Conservation (phyloP, 2,113 vertebrate species). For the Oenanthe melanoleuca region DNA sequence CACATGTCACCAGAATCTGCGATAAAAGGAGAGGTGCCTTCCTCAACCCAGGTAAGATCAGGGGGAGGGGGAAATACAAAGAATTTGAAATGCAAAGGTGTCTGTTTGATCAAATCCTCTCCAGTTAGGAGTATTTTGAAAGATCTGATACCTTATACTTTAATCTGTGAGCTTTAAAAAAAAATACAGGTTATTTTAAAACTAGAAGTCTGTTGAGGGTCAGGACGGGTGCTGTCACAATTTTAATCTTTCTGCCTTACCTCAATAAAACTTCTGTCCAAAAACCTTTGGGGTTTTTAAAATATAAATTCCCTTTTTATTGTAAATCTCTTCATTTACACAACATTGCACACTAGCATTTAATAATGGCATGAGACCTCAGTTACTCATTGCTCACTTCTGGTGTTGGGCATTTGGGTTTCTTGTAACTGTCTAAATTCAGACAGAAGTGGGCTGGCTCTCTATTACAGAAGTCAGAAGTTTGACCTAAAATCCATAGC, state of each 20-base stretch:
- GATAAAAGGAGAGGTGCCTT: slow-evolving; percentile 69
- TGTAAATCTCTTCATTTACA: not conserved
- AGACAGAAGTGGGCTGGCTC: not conserved
- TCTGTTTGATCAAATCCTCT: not conserved
- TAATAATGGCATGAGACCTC: not conserved
- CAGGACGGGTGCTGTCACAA: not conserved
- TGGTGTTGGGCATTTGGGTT: not conserved
- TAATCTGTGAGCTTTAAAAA: not conserved
- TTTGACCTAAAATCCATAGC: not conserved
- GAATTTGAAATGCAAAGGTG: not conserved
- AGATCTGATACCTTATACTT: not conserved
- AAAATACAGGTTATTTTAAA: not conserved
- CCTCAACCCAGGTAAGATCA: slow-evolving; percentile 75
- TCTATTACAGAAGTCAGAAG: not conserved
- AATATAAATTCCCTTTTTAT: not conserved
- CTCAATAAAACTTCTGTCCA: not conserved
- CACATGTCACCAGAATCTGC: slow-evolving; percentile 66
- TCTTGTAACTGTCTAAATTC: not conserved
- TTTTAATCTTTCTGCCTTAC: not conserved
- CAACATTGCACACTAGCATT: not conserved
- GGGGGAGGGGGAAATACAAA: not conserved
- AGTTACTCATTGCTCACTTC: not conserved
- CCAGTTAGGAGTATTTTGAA: not conserved
- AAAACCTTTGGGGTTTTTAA: not conserved
- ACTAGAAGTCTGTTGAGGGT: not conserved